These are phyloP conservation scores for Stigmatopora argus DNA, from an alignment of 2,113 vertebrate species.

Conservation along the genomic window DNA sequence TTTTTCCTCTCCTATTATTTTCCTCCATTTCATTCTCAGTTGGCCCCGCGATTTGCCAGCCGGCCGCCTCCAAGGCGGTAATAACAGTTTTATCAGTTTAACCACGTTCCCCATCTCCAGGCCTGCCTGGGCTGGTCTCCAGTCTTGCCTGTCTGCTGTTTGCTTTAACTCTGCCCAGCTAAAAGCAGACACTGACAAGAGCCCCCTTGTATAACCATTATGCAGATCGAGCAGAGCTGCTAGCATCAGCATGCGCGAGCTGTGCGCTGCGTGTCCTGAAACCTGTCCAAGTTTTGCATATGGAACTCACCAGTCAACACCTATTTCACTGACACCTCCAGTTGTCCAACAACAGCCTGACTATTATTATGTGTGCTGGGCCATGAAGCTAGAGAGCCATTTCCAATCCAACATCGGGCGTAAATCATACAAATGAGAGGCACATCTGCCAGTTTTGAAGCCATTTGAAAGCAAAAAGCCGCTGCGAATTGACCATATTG, in stretches of 20 bases:
- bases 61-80: conserved; percentile 44
- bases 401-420: conserved; percentile 15
- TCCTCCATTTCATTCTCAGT: conserved; percentile 18
- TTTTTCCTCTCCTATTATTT: conserved; percentile 19
- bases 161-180: conserved; percentile 34
- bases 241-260: conserved; percentile 1
- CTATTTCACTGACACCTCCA: conserved; percentile 31
- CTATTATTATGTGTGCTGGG: conserved; percentile 22
- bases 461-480: conserved; percentile 28
- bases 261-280: conserved; percentile 29
- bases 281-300: conserved; percentile 47
- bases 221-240: conserved; percentile 23
- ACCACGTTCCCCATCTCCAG: conserved; percentile 57
- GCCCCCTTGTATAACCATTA: conserved; percentile 43
- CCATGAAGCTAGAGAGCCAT: conserved; percentile 6
- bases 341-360: conserved; percentile 33
- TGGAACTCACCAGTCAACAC: conserved; percentile 49
- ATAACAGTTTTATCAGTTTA: conserved; percentile 67
- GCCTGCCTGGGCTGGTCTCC: conserved; percentile 48
- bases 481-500: conserved; percentile 7
- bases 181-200: conserved; percentile 47
- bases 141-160: conserved; percentile 36
- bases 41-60: conserved; percentile 28
- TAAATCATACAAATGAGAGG: conserved; percentile 27
- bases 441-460: conserved; percentile 23